Percentiles rank a stretch among this genome's conserved stretches.
Evolutionary conservation across 2,797 vertebrate genomes (phyloP).

Genomic region (Trachops cirrhosus): DNA sequence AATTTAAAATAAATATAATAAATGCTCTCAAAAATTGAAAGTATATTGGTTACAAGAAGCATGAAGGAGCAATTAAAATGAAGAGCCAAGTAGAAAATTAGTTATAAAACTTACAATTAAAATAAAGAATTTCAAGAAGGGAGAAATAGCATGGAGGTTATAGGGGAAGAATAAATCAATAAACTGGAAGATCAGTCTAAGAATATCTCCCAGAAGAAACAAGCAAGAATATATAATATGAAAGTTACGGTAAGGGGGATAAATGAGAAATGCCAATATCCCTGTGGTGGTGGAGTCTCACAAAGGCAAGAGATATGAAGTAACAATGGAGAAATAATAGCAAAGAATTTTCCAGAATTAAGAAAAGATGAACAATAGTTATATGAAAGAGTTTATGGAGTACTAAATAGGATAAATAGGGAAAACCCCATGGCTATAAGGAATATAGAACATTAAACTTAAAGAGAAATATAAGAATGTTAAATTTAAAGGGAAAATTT

Average conservation of each 20-base stretch:
- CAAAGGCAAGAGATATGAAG: neutral
- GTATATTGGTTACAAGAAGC: neutral
- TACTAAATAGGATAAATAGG: neutral
- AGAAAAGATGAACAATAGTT: neutral
- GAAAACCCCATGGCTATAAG: neutral
- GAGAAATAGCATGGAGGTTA: neutral
- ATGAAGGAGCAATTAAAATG: neutral
- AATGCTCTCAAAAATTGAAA: neutral
- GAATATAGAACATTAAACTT: neutral
- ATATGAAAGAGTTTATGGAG: neutral
- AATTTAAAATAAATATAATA: neutral
- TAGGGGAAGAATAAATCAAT: neutral
- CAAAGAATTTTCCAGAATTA: neutral
- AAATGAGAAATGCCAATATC: neutral
- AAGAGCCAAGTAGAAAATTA: neutral
- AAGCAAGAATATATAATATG: neutral
- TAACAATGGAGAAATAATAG: neutral
- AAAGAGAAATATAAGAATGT: neutral
- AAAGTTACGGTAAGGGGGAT: neutral
- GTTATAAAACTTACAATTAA: neutral
- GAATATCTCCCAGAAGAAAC: neutral
- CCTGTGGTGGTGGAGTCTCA: neutral
- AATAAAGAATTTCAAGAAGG: neutral
- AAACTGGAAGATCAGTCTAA: neutral
- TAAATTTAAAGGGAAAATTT: neutral